These are phyloP conservation scores for Enteromius treurensis DNA, from an alignment of 2,797 vertebrate genomes.

Conservation along the genomic window DNA sequence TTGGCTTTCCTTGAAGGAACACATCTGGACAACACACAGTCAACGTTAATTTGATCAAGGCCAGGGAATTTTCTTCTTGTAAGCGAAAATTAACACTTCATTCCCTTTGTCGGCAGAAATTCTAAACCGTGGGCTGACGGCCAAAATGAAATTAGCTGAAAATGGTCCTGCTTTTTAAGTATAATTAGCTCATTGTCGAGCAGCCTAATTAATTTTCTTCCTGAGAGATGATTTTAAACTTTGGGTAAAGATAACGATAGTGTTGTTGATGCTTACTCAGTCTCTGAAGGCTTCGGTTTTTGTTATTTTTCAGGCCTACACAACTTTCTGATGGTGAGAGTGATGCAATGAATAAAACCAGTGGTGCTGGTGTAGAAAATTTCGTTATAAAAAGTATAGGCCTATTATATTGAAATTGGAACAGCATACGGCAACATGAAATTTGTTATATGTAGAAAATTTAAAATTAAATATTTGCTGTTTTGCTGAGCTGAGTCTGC, in stretches of 20 bases:
- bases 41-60: conserved; percentile 80
- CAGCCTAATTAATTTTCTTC: conserved; percentile 63
- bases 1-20: conserved; percentile 78
- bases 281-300: neutral
- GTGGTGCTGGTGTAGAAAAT: neutral
- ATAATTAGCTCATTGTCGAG: conserved; percentile 72
- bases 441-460: neutral
- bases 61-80: conserved; percentile 80
- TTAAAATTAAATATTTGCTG: neutral
- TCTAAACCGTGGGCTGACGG: conserved; percentile 75
- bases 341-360: neutral
- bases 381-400: neutral
- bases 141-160: conserved; percentile 75
- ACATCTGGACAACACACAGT: conserved; percentile 76
- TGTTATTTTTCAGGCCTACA: neutral
- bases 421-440: neutral
- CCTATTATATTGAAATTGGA: neutral
- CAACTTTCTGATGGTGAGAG: neutral
- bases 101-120: conserved; percentile 86
- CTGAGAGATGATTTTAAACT: conserved; percentile 53
- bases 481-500: neutral
- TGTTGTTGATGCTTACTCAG: neutral
- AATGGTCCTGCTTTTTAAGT: conserved; percentile 69
- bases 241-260: conserved; percentile 9
- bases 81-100: conserved; percentile 88